Conservation (phyloP, 2,888 invertebrate species). For the Ophraella communa region DNA sequence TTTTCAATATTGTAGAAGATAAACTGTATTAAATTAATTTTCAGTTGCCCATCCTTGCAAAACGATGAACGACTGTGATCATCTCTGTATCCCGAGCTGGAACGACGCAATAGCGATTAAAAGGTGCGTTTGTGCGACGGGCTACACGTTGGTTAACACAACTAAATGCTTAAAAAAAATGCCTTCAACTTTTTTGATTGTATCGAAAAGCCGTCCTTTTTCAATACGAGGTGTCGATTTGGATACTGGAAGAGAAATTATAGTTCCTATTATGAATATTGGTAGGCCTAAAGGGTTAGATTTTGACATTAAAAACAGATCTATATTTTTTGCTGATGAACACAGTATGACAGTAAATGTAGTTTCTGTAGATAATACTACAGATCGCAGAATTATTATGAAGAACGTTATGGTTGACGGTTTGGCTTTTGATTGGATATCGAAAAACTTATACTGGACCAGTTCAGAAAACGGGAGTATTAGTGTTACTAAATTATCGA, state of each 20-base stretch:
- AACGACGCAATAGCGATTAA: conserved; percentile 63
- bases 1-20: too few species aligned
- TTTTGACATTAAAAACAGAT: conserved; percentile 65
- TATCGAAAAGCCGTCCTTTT: conserved; percentile 71
- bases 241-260: conserved; percentile 63
- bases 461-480: conserved; percentile 74
- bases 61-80: conserved; percentile 73
- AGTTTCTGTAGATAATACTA: conserved; percentile 40
- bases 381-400: conserved; percentile 60
- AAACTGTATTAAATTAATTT: conserved; percentile 38
- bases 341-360: conserved; percentile 55
- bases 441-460: conserved; percentile 84
- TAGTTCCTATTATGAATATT: conserved; percentile 73
- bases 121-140: conserved; percentile 76
- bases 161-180: conserved; percentile 67
- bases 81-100: conserved; percentile 76
- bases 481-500: conserved; percentile 70
- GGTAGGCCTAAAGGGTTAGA: conserved; percentile 72
- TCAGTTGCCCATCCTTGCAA: conserved; percentile 73
- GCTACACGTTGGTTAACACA: conserved; percentile 68
- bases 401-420: conserved; percentile 73
- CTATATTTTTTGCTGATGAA: conserved; percentile 62
- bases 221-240: conserved; percentile 73
- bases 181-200: conserved; percentile 69
- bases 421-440: conserved; percentile 85